Base-by-base conservation (phyloP, 2,888 invertebrate genomes). In the Tiliacea aurago region DNA sequence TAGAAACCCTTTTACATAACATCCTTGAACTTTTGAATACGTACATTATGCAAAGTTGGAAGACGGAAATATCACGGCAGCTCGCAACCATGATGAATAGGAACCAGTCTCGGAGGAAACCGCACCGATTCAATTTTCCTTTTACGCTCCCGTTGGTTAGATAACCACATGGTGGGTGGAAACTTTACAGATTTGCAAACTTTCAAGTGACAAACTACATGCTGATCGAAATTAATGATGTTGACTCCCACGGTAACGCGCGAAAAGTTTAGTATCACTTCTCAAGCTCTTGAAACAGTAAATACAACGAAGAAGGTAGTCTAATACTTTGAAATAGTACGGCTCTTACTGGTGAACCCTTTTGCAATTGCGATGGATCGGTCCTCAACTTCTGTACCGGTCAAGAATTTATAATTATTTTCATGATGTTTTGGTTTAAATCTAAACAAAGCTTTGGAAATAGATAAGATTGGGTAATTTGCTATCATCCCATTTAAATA, bases 1-100 rank as follows among this genome's bases (percentile, higher is more conserved):
- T 80, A 80, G 84, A 74, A 84, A 81, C 41, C 70, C 55, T 80
- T 83, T 83, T 74, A 69, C 73, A 55, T 70, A 83, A 83, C 43
- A 78, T 75, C 62, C 79, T 71, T 79, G 69, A 66, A 76, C 81
- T 78, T 78, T 72, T 76, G 77, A 70, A 76, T 70, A 68, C 67
- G 70, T 55, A 37, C 64, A 73, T 73, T 80, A 86, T 84, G 84
- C 79, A 81, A 83, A 86, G 64, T 65, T 71, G 45, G 73, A 78
- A 83, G 79, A 76, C 87, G 86, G 87, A 86, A 87, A 87, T 73
- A 84, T 80, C 75, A 78, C 62, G n/a, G 72, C 73, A 64, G n/a
- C 70, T 69, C 59, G 74, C 56, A 59, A 65, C 33, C 79, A 73
- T 78, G 86, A 85, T 84, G 76, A 71, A 87, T 83, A 72, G 76